These are phyloP conservation scores for Polyommatus icarus DNA, from an alignment of 2,888 invertebrate species.

Conservation along the genomic window DNA sequence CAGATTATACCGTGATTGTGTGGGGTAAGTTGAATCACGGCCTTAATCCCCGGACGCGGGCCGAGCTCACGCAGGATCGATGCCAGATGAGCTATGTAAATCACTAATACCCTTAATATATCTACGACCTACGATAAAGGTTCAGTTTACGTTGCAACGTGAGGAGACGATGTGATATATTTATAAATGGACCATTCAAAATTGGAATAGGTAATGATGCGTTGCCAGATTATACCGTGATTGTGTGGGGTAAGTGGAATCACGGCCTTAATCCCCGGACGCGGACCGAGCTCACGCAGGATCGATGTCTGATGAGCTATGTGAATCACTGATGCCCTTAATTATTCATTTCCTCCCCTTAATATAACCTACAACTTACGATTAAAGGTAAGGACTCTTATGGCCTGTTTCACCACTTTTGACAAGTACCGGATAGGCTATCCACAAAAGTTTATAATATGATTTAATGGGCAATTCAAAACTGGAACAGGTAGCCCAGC, in stretches of 20 bases:
- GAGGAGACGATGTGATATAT: too few species aligned
- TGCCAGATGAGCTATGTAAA: not conserved
- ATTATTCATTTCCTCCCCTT: not conserved
- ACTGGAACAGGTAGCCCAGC: too few species aligned
- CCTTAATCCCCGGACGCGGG: not conserved
- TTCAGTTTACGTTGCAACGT: too few species aligned
- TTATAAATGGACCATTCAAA: too few species aligned
- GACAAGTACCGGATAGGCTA: too few species aligned
- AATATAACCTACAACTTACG: not conserved
- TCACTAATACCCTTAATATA: not conserved
- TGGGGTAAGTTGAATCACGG: not conserved
- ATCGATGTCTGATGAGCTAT: not conserved
- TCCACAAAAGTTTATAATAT: too few species aligned
- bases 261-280: not conserved
- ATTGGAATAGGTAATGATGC: not conserved
- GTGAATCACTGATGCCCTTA: slow-evolving; percentile 2
- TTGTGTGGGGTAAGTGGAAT: not conserved
- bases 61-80: not conserved
- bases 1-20: not conserved
- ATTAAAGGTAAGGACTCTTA: too few species aligned
- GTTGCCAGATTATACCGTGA: slow-evolving; percentile 6
- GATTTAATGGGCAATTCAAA: too few species aligned
- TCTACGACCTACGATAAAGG: too few species aligned
- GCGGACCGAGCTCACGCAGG: slow-evolving; percentile 11
- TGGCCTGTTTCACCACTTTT: too few species aligned